Conservation (phyloP, 2,888 invertebrate species). For the Drepanosiphum platanoidis region DNA sequence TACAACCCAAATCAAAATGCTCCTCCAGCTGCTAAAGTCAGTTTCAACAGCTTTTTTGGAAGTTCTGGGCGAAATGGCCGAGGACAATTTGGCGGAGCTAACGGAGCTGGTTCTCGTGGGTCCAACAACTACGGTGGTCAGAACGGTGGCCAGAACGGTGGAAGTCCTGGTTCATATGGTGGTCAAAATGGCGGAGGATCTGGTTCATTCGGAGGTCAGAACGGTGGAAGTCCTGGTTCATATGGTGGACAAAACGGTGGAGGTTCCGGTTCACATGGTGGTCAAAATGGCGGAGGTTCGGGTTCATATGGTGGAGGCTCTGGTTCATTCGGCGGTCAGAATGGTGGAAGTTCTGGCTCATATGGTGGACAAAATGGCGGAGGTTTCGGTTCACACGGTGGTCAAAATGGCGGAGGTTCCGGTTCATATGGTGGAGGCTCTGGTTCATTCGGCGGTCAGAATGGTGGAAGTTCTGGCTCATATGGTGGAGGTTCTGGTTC, state of each 20-base stretch:
- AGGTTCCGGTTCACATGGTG: not conserved
- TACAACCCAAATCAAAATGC: slow-evolving; percentile 62
- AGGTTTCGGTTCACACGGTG: slow-evolving; percentile 1
- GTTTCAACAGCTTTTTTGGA: slow-evolving; percentile 56
- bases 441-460: slow-evolving; percentile 9
- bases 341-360: not conserved
- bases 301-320: not conserved
- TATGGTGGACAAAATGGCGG: slow-evolving; percentile 4
- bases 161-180: not conserved
- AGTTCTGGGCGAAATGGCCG: slow-evolving; percentile 33
- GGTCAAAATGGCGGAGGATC: not conserved
- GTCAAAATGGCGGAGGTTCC: slow-evolving; percentile 22
- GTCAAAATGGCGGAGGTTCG: slow-evolving; percentile 9
- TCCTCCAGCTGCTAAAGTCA: slow-evolving; percentile 63
- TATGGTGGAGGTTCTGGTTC: slow-evolving; percentile 2
- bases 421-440: slow-evolving; percentile 8
- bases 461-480: not conserved
- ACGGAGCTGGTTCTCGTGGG: slow-evolving; percentile 33
- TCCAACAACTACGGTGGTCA: slow-evolving; percentile 9
- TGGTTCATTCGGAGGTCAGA: not conserved
- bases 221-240: not conserved
- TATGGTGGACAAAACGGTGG: slow-evolving; percentile 7
- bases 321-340: not conserved
- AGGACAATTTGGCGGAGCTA: slow-evolving; percentile 36
- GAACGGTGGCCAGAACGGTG: slow-evolving; percentile 7